These are phyloP conservation scores for Scophthalmus maximus DNA, from an alignment of 2,113 vertebrate genomes.

Conservation along the genomic window DNA sequence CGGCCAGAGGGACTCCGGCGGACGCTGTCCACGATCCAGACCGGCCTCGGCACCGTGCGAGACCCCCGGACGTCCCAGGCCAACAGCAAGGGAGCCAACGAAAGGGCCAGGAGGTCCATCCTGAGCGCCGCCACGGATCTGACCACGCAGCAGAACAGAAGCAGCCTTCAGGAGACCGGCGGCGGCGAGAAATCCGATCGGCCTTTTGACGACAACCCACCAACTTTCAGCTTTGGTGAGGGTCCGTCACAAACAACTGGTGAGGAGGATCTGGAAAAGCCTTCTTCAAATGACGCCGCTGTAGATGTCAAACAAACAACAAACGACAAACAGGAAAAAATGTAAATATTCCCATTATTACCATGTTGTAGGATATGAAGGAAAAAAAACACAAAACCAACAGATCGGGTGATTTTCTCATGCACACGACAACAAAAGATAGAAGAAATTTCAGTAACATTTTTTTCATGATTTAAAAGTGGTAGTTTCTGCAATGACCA, in stretches of 20 bases:
- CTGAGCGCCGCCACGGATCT: background rate
- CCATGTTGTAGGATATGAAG: background rate
- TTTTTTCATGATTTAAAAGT: too few species aligned
- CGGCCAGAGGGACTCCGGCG: constrained; percentile 48
- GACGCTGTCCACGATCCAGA: constrained; percentile 58
- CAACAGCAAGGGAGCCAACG: constrained; percentile 38
- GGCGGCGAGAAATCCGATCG: constrained; percentile 8
- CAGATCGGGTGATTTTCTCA: too few species aligned
- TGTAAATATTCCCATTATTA: background rate
- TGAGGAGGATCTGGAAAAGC: constrained; percentile 1
- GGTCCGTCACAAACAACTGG: constrained; percentile 1
- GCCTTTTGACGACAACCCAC: background rate
- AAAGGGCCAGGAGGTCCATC: constrained; percentile 29
- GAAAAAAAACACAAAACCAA: too few species aligned
- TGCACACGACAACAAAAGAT: too few species aligned
- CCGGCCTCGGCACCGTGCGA: constrained; percentile 53
- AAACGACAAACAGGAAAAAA: background rate
- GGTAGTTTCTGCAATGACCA: too few species aligned
- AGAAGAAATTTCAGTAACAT: too few species aligned
- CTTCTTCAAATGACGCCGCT: background rate
- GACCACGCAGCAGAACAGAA: constrained; percentile 33
- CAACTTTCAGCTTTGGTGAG: background rate
- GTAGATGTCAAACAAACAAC: background rate
- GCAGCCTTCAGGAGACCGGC: constrained; percentile 33
- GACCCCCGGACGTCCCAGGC: constrained; percentile 42